A percentile compares a stretch with the other conserved stretches of the same genome.
phyloP scores from a whole-genome alignment of 2,113 vertebrate genomes.

The Cynoglossus semilaevis region DNA sequence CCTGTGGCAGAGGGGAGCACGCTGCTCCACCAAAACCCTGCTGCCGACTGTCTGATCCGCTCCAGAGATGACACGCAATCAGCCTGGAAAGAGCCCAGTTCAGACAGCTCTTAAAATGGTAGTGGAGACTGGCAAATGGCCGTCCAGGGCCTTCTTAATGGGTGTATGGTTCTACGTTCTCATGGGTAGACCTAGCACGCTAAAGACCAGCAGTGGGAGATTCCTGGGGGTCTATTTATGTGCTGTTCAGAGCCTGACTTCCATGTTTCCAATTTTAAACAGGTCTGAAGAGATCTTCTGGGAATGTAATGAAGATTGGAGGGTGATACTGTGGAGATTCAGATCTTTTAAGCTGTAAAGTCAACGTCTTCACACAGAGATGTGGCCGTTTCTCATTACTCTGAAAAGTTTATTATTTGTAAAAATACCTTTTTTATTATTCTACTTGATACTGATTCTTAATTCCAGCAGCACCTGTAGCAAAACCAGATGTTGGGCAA shows the following conservation, averaged over 20 bases:
- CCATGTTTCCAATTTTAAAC: conserved; percentile 53
- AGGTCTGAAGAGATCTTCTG: conserved; percentile 29
- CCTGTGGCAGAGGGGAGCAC: conserved; percentile 56
- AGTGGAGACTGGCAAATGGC: conserved; percentile 50
- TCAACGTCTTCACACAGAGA: neutral
- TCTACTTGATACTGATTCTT: no score
- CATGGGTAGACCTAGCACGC: conserved; percentile 27
- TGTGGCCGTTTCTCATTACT: neutral
- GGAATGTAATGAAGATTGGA: conserved; percentile 24
- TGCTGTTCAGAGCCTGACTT: conserved; percentile 41
- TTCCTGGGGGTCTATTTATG: conserved; percentile 49
- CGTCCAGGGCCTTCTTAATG: conserved; percentile 57
- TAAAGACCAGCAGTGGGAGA: conserved; percentile 20
- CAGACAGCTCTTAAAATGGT: conserved; percentile 39
- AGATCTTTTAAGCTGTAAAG: no score
- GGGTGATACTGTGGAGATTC: conserved; percentile 1
- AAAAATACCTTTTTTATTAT: neutral
- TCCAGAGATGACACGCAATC: conserved; percentile 60
- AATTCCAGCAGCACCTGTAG: neutral
- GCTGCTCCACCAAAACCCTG: conserved; percentile 41
- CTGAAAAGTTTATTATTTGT: neutral
- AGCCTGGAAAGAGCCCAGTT: conserved; percentile 46
- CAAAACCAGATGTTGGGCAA: neutral
- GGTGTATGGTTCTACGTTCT: conserved; percentile 46
- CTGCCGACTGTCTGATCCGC: conserved; percentile 57